Percentiles rank a stretch among this genome's conserved stretches.
These are phyloP conservation scores for Sebastes kiyomatsui DNA, from an alignment of 2,797 vertebrate genomes.

Conservation along the genomic window DNA sequence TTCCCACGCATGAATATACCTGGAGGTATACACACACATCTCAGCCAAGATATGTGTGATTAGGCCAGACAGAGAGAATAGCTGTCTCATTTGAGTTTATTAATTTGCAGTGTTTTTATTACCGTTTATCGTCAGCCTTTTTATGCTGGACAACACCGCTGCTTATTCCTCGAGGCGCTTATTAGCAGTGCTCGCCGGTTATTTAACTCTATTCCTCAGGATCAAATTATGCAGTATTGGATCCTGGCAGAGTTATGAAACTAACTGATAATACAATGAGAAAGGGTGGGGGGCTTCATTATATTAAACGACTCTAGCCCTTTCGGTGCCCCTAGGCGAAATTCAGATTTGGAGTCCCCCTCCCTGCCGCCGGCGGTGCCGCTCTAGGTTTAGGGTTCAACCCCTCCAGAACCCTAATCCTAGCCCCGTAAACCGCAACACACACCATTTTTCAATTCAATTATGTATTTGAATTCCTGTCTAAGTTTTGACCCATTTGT, in stretches of 20 bases:
- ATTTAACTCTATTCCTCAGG: conserved; percentile 57
- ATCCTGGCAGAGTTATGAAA: conserved; percentile 47
- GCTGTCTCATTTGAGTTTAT: conserved; percentile 60
- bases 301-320: neutral
- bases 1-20: conserved; percentile 45
- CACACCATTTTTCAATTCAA: too few species aligned
- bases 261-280: conserved; percentile 35
- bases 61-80: conserved; percentile 39
- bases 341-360: too few species aligned
- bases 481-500: neutral
- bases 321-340: too few species aligned
- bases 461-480: too few species aligned
- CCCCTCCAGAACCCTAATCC: too few species aligned
- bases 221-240: conserved; percentile 61
- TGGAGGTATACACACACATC: conserved; percentile 3
- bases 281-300: conserved; percentile 29
- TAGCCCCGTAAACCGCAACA: too few species aligned
- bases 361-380: too few species aligned
- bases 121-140: conserved; percentile 36
- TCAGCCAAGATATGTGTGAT: conserved; percentile 37
- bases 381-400: too few species aligned
- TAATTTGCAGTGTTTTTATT: conserved; percentile 64
- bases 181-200: conserved; percentile 39
- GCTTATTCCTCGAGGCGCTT: conserved; percentile 41
- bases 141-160: conserved; percentile 38